These are phyloP conservation scores for Caenorhabditis angaria DNA, from an alignment of 2,888 invertebrate species.

Conservation along the genomic window DNA sequence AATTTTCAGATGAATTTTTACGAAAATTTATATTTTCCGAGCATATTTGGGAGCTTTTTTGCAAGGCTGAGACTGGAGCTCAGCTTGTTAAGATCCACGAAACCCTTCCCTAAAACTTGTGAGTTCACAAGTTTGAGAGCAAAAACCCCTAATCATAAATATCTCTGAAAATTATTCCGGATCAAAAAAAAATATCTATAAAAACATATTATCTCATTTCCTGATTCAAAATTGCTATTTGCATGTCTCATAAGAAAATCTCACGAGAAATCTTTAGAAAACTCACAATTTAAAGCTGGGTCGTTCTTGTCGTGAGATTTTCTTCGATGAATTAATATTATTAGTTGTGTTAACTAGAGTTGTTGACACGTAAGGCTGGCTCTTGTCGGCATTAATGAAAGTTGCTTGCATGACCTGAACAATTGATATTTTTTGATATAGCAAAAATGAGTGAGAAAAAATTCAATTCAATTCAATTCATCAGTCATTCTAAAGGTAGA, in stretches of 20 bases:
- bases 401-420: conserved; percentile 43
- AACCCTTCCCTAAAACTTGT: no score
- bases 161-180: neutral
- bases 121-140: no score
- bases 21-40: no score
- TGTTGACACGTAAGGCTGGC: conserved; percentile 44
- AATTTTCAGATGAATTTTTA: no score
- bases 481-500: no score
- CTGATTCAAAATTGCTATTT: no score
- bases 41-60: no score
- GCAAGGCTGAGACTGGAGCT: no score
- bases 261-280: neutral
- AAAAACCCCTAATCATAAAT: neutral
- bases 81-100: no score
- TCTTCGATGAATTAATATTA: no score
- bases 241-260: no score
- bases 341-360: conserved; percentile 30
- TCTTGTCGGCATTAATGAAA: conserved; percentile 36
- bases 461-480: neutral
- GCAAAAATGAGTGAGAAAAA: neutral
- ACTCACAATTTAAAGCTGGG: conserved; percentile 39
- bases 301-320: conserved; percentile 14
- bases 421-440: neutral
- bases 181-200: no score
- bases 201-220: neutral